Conservation (phyloP, 2,888 invertebrate species). For the Thysanoteuthis rhombus region DNA sequence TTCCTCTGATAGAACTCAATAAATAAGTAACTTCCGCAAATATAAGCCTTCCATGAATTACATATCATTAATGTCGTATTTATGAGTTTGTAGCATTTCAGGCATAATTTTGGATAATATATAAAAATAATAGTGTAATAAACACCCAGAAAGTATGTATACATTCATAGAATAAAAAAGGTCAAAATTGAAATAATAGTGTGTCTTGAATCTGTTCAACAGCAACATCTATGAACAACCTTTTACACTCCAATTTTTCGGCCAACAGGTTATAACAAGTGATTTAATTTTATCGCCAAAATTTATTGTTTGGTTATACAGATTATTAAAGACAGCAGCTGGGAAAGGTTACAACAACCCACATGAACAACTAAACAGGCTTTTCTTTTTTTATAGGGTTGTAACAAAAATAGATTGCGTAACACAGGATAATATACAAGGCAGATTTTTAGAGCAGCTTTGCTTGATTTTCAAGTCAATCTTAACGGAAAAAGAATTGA, state of each 20-base stretch:
- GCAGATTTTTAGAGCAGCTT: neutral
- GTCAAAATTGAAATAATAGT: neutral
- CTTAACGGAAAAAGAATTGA: neutral
- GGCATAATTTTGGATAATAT: neutral
- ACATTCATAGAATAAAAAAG: neutral
- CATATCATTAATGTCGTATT: too few species aligned
- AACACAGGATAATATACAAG: neutral
- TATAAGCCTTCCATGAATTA: too few species aligned
- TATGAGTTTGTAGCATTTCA: neutral
- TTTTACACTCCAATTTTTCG: neutral
- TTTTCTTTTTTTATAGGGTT: neutral
- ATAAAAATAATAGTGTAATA: neutral
- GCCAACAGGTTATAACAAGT: slow-evolving; percentile 20
- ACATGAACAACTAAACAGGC: neutral
- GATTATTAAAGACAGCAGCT: slow-evolving; percentile 22
- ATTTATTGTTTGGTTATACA: slow-evolving; percentile 32
- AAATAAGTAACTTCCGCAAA: too few species aligned
- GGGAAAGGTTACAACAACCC: slow-evolving; percentile 20
- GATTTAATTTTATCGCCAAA: slow-evolving; percentile 20
- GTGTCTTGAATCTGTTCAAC: slow-evolving; percentile 28
- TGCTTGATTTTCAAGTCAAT: neutral
- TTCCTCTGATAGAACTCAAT: too few species aligned
- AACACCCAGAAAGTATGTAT: neutral
- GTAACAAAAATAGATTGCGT: slow-evolving; percentile 1
- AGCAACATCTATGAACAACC: slow-evolving; percentile 19